Evolutionary conservation across 2,888 invertebrate species (phyloP).

Genomic region (Zygogramma bicolorata): DNA sequence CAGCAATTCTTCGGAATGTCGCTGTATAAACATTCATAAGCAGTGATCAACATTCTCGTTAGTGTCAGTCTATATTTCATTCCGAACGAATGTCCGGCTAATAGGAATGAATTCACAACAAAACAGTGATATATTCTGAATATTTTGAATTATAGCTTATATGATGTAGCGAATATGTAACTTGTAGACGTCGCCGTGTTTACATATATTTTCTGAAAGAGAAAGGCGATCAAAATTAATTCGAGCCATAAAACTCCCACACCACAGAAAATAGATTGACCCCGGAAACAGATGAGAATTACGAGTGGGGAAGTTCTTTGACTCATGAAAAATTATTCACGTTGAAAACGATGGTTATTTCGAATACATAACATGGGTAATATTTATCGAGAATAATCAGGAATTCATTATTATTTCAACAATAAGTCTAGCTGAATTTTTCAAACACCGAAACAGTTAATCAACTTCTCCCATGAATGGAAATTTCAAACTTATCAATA

Average conservation of each 20-base stretch:
- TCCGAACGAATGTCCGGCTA: background rate
- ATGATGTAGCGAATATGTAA: background rate
- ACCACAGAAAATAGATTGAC: background rate
- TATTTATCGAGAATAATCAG: too few relatives aligned
- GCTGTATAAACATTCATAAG: background rate
- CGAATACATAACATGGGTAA: too few relatives aligned
- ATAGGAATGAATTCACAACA: background rate
- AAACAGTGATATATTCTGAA: background rate
- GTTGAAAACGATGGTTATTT: too few relatives aligned
- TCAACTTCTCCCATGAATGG: too few relatives aligned
- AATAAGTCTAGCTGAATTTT: too few relatives aligned
- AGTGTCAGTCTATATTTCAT: conserved; percentile 20
- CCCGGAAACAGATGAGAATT: background rate
- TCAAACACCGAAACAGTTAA: too few relatives aligned
- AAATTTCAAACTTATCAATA: too few relatives aligned
- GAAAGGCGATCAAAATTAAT: conserved; percentile 1
- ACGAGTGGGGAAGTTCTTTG: too few relatives aligned
- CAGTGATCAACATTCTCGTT: conserved; percentile 20
- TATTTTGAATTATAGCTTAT: background rate
- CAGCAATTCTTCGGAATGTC: conserved; percentile 13
- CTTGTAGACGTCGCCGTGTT: background rate
- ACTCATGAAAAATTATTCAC: too few relatives aligned
- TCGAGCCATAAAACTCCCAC: background rate
- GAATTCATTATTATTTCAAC: too few relatives aligned
- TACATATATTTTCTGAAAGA: background rate